These are phyloP conservation scores for Aphodius granarius DNA, from an alignment of 2,888 invertebrate species.

Conservation along the genomic window DNA sequence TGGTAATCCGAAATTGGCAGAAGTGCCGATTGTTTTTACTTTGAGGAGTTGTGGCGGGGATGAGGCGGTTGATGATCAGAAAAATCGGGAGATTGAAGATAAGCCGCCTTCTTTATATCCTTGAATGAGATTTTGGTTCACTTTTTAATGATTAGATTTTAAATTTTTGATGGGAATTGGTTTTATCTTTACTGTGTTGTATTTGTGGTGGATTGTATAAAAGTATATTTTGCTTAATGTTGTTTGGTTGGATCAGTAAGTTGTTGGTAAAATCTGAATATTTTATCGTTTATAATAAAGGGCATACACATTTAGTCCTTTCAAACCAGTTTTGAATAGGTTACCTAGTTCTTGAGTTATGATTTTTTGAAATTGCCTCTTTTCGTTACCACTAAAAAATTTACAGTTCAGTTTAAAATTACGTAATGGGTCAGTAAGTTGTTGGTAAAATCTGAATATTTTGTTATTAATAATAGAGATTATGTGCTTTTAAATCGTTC, in stretches of 20 bases:
- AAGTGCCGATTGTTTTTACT: constrained; percentile 84
- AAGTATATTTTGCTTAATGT: background rate
- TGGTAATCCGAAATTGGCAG: constrained; percentile 71
- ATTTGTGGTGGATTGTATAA: background rate
- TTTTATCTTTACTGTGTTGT: background rate
- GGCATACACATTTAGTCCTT: too few relatives aligned
- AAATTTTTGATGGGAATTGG: background rate
- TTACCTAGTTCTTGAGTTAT: too few relatives aligned
- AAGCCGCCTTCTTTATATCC: background rate
- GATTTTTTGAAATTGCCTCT: too few relatives aligned
- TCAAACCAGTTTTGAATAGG: too few relatives aligned
- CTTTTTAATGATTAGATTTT: background rate
- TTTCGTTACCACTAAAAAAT: too few relatives aligned
- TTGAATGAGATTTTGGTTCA: background rate
- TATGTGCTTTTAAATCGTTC: too few relatives aligned
- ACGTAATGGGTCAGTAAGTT: too few relatives aligned
- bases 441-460: too few relatives aligned
- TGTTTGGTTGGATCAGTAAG: too few relatives aligned
- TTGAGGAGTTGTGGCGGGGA: constrained; percentile 54
- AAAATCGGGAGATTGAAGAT: background rate
- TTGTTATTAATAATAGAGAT: too few relatives aligned
- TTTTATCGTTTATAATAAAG: too few relatives aligned
- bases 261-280: background rate
- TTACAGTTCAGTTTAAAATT: too few relatives aligned
- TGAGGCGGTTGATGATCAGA: background rate